Evolutionary conservation across 2,888 invertebrate genomes (phyloP).

Genomic region (Troides helena): DNA sequence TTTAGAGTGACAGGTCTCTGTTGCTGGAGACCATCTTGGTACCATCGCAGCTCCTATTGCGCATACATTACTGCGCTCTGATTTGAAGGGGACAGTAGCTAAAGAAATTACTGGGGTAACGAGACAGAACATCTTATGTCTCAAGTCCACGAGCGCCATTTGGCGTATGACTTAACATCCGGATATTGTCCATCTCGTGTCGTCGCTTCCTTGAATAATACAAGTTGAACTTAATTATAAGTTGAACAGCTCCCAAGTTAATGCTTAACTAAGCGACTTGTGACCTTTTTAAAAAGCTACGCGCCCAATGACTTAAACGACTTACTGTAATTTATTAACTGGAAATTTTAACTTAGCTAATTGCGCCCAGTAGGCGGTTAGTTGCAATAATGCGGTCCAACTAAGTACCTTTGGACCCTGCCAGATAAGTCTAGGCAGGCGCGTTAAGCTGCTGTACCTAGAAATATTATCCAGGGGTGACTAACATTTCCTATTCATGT

Average conservation of each 20-base stretch:
- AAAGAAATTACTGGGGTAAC: too few relatives aligned
- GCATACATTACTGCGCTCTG: too few relatives aligned
- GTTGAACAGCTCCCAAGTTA: neutral
- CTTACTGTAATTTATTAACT: conserved; percentile 54
- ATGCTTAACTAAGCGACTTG: conserved; percentile 11
- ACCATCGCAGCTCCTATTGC: too few relatives aligned
- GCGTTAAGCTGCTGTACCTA: conserved; percentile 39
- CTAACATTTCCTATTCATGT: conserved; percentile 38
- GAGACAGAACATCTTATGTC: too few relatives aligned
- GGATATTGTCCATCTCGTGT: too few relatives aligned
- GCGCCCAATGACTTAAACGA: conserved; percentile 31
- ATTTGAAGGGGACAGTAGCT: too few relatives aligned
- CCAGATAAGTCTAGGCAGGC: conserved; percentile 40
- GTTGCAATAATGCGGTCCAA: conserved; percentile 34
- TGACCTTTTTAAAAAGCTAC: conserved; percentile 21
- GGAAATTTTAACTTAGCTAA: conserved; percentile 46
- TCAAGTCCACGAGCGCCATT: too few relatives aligned
- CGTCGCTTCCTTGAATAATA: too few relatives aligned
- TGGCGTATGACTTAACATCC: too few relatives aligned
- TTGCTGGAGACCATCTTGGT: too few relatives aligned
- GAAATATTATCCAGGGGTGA: conserved; percentile 39
- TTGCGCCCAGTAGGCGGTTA: conserved; percentile 51
- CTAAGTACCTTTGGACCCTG: conserved; percentile 38
- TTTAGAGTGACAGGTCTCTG: too few relatives aligned
- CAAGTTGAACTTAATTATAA: too few relatives aligned